These are phyloP conservation scores for Ploceus nigricollis DNA, from an alignment of 2,113 vertebrate genomes.

Conservation along the genomic window DNA sequence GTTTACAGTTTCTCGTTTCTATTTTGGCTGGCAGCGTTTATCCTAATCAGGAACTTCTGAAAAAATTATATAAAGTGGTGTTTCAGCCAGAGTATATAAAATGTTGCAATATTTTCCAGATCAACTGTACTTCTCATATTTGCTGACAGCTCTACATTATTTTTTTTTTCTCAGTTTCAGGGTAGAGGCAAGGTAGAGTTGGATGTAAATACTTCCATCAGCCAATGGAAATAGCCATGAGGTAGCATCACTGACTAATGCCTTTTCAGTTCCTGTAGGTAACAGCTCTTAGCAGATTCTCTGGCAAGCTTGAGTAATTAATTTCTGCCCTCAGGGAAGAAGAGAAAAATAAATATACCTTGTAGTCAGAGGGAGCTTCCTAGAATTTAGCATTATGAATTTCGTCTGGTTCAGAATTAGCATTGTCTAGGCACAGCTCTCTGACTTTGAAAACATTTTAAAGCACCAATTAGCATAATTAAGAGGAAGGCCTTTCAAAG, in stretches of 20 bases:
- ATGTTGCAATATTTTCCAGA: neutral
- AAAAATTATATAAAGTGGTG: neutral
- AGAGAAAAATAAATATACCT: conserved; percentile 1
- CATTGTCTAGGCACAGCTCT: neutral
- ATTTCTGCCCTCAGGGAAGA: neutral
- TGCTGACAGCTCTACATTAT: neutral
- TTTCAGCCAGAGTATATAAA: neutral
- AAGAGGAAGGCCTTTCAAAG: neutral
- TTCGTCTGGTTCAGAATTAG: neutral
- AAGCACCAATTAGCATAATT: neutral
- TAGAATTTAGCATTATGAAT: neutral
- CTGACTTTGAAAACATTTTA: neutral
- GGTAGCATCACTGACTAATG: neutral
- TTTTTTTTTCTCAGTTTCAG: neutral
- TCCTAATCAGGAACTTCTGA: neutral
- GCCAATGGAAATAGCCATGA: neutral
- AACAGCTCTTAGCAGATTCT: neutral
- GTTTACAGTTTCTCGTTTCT: neutral
- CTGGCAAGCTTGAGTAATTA: neutral
- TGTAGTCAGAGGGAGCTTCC: neutral
- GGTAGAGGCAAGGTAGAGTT: neutral
- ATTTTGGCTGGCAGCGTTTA: neutral
- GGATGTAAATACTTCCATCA: neutral
- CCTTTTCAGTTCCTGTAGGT: neutral
- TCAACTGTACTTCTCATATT: neutral